A percentile compares a stretch with the other conserved stretches of the same genome.
phyloP scores from a whole-genome alignment of 2,113 vertebrate genomes.

The Orthonyx spaldingii region DNA sequence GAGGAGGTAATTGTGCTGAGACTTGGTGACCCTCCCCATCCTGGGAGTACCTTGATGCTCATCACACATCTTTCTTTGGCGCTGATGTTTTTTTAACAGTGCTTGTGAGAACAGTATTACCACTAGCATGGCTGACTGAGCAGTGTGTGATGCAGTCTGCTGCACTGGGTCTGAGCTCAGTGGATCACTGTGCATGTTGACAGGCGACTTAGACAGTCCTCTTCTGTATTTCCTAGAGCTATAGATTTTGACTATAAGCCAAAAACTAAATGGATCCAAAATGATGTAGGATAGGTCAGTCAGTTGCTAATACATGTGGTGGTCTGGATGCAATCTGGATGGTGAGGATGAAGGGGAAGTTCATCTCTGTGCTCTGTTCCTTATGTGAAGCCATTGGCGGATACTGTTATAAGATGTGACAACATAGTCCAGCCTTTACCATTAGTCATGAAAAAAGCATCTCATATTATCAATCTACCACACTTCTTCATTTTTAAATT shows the following conservation, averaged over 20 bases:
- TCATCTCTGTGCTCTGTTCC: not conserved
- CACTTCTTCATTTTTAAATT: not conserved
- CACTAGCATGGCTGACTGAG: not conserved
- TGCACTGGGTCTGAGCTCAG: not conserved
- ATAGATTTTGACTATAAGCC: not conserved
- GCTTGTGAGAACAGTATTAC: not conserved
- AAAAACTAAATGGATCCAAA: constrained; percentile 19
- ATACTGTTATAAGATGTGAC: not conserved
- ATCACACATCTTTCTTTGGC: not conserved
- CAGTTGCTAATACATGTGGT: not conserved
- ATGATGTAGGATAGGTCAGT: not conserved
- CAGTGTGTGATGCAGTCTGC: not conserved
- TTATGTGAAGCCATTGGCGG: not conserved
- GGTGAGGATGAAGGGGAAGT: not conserved
- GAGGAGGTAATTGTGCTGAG: not conserved
- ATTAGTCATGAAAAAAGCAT: not conserved
- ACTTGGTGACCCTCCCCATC: not conserved
- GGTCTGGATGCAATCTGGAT: constrained; percentile 16
- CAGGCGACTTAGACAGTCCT: not conserved
- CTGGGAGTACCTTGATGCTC: not conserved
- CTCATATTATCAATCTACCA: not conserved
- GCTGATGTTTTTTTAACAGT: not conserved
- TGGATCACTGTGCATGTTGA: not conserved
- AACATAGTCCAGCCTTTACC: not conserved
- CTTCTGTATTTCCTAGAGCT: not conserved